Base-by-base conservation (phyloP, 1,140 invertebrate species). In the Papilio polyxenes region DNA sequence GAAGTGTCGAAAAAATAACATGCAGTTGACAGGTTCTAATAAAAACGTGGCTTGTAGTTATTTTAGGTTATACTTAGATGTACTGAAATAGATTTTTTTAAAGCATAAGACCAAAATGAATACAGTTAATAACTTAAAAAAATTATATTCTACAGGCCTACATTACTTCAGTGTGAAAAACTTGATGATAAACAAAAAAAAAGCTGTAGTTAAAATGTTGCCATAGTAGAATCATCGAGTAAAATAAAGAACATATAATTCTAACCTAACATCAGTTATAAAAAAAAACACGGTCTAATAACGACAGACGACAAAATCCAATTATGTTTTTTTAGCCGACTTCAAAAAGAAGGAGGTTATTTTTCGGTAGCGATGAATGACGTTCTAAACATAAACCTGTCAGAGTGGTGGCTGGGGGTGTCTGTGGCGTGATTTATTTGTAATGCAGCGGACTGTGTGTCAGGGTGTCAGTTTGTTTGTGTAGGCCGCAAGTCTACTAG, bases 381-480 rank as follows among this genome's bases (percentile, higher is more conserved):
- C 49, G 17, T 13, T 31, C 49, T 62, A 20, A 56, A 15, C 75
- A 37, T 56, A 79, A 79, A 79, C 77, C 77, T 59, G 77, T 59
- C 76, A 59, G 31, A 37, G 20, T 40, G 15, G 20, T 40, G 15
- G 10, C 76, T 40, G 23, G 65, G 53, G 31, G 31, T 44, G 77
- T 79, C 76, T 59, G 51, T 53, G 51, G 9, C 7, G 74, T 80
- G 83, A 81, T 84, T 75, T 84, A 82, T 82, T 82, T 81, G 31
- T 56, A n/a, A 59, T 44, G 83, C 80, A 20, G 79, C 48, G 44
- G 23, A 49, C 53, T 79, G 81, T 79, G 44, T 82, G 81, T 82
- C 81, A 79, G 75, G 59, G 75, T 78, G 81, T 82, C 81, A 81
- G 69, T 79, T 49, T 82, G 80, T 82, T 85, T 82, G 82, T 82